Evolutionary conservation across 2,888 invertebrate genomes (phyloP).

Genomic region (Aspidiotus destructor): DNA sequence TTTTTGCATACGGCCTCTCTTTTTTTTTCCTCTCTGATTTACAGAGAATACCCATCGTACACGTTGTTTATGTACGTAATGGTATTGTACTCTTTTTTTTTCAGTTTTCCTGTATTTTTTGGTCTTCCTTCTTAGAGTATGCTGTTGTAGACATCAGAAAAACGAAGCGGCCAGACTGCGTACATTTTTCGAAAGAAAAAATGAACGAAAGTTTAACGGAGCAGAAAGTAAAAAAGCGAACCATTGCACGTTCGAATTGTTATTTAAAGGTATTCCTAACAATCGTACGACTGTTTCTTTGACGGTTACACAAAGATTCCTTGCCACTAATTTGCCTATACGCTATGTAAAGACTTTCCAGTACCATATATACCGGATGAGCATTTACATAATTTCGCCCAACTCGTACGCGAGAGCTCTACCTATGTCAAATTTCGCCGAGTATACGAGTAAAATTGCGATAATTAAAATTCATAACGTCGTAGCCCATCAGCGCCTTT

Average conservation of each 20-base stretch:
- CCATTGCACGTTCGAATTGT: neutral
- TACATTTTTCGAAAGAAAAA: too few relatives aligned
- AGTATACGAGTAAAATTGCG: neutral
- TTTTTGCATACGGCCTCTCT: constrained; percentile 20
- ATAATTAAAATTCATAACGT: constrained; percentile 21
- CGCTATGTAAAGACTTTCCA: too few relatives aligned
- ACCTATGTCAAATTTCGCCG: neutral
- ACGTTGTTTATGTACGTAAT: neutral
- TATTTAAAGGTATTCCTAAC: neutral
- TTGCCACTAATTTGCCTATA: neutral
- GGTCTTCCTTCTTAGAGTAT: neutral
- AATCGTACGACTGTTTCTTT: neutral
- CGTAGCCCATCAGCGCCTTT: neutral
- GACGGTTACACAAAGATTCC: neutral
- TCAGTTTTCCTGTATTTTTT: constrained; percentile 11
- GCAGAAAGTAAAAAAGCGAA: neutral
- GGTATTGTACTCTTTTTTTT: constrained; percentile 6
- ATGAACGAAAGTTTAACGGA: neutral
- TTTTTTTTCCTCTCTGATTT: constrained; percentile 19
- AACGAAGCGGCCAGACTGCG: neutral
- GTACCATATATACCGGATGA: too few relatives aligned
- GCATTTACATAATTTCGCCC: too few relatives aligned
- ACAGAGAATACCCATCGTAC: neutral
- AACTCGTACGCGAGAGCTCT: neutral
- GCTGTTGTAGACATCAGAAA: neutral